phyloP scores from a whole-genome alignment of 1,140 invertebrate species.

The Philaenus spumarius region DNA sequence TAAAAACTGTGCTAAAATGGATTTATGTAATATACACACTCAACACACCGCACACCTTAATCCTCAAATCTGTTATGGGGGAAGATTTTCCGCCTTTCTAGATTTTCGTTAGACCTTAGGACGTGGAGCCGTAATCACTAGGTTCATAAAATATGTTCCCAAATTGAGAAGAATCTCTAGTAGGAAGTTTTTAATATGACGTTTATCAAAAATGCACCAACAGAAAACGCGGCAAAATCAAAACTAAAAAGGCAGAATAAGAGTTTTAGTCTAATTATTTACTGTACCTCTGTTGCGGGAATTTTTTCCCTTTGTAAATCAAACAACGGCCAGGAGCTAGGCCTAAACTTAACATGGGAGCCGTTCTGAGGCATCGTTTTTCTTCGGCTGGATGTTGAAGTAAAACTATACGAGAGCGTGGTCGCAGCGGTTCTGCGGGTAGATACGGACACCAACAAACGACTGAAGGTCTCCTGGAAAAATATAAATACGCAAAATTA shows the following conservation, averaged over 20 bases:
- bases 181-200: neutral
- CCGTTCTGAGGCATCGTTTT: constrained; percentile 79
- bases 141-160: neutral
- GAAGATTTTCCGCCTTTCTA: no score
- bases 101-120: no score
- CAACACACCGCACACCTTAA: no score
- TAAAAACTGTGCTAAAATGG: no score
- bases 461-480: constrained; percentile 65
- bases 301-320: constrained; percentile 76
- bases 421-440: constrained; percentile 56
- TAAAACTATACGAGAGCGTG: constrained; percentile 65
- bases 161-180: neutral
- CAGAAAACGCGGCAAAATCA: no score
- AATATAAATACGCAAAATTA: no score
- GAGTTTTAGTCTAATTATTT: neutral
- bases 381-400: constrained; percentile 92
- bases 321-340: constrained; percentile 66
- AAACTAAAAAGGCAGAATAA: no score
- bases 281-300: constrained; percentile 51
- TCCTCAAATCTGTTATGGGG: no score
- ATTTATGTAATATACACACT: no score
- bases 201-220: no score
- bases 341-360: constrained; percentile 75
- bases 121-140: no score
- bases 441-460: constrained; percentile 87